A percentile compares a stretch with the other conserved stretches of the same genome.
phyloP scores from a whole-genome alignment of 1,140 invertebrate genomes.

The Penaeus chinensis region DNA sequence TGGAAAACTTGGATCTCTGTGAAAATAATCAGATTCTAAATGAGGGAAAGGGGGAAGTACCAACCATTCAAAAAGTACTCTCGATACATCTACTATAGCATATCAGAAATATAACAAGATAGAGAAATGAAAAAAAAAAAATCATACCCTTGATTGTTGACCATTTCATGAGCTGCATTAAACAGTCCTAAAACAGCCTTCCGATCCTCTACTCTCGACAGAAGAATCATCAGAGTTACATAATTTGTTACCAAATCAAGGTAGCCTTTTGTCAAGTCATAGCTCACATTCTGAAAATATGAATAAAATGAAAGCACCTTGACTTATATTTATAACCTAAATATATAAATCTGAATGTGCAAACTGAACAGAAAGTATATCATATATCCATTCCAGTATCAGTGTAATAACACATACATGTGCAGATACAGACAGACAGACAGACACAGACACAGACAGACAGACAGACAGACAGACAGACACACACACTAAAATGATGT shows the following conservation, averaged over 20 bases:
- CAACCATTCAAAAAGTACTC: background rate
- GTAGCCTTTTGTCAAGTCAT: constrained; percentile 96
- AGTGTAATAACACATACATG: no score
- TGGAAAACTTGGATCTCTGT: constrained; percentile 90
- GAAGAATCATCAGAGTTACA: constrained; percentile 93
- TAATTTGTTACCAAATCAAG: constrained; percentile 95
- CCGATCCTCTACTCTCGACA: constrained; percentile 96
- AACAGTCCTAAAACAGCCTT: constrained; percentile 97
- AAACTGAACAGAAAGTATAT: no score
- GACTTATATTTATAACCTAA: background rate
- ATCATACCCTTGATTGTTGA: constrained; percentile 79
- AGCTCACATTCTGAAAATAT: constrained; percentile 81
- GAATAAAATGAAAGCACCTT: constrained; percentile 62
- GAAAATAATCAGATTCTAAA: background rate
- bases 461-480: no score
- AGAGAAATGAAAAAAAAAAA: background rate
- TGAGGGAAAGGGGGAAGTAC: constrained; percentile 36
- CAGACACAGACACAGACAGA: no score
- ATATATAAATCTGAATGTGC: background rate
- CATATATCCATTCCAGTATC: no score
- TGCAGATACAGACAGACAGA: no score
- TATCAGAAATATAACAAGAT: background rate
- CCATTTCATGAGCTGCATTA: constrained; percentile 97
- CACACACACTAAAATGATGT: no score
- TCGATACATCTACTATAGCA: background rate